Evolutionary conservation across 1,140 invertebrate genomes (phyloP).

Genomic region (Euwallacea fornicatus): DNA sequence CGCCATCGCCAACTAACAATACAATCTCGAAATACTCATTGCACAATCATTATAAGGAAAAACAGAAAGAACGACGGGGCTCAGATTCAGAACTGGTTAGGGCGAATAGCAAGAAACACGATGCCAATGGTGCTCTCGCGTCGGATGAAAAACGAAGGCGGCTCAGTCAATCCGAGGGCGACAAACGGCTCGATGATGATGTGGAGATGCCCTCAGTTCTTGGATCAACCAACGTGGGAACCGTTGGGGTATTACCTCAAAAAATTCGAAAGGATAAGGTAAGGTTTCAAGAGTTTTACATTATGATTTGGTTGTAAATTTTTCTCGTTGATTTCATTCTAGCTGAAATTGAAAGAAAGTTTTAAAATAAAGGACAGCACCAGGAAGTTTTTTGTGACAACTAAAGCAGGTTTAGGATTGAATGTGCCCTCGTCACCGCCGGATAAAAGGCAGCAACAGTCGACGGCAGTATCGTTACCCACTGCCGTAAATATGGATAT

Average conservation of each 20-base stretch:
- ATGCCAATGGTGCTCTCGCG: conserved; percentile 54
- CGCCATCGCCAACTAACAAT: conserved; percentile 17
- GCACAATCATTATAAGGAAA: conserved; percentile 50
- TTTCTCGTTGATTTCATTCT: not conserved
- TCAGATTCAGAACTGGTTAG: conserved; percentile 55
- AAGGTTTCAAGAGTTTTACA: not conserved
- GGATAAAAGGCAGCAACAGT: conserved; percentile 42
- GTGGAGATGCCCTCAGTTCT: conserved; percentile 54
- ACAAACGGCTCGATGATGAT: conserved; percentile 40
- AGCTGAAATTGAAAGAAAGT: conserved; percentile 47
- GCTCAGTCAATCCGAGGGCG: conserved; percentile 52
- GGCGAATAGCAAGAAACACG: conserved; percentile 53
- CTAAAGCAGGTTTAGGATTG: conserved; percentile 13
- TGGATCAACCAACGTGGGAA: conserved; percentile 67
- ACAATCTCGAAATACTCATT: conserved; percentile 41
- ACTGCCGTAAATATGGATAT: conserved; percentile 55
- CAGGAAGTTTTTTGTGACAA: conserved; percentile 51
- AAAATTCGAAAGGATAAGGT: conserved; percentile 50
- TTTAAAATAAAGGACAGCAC: conserved; percentile 54
- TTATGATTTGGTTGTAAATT: not conserved
- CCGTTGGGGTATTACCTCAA: conserved; percentile 55
- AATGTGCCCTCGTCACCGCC: conserved; percentile 10
- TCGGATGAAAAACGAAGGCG: conserved; percentile 60
- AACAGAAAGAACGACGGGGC: conserved; percentile 55
- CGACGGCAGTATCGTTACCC: conserved; percentile 43